Conservation (phyloP, 2,888 invertebrate genomes). For the Octonoba sinensis region DNA sequence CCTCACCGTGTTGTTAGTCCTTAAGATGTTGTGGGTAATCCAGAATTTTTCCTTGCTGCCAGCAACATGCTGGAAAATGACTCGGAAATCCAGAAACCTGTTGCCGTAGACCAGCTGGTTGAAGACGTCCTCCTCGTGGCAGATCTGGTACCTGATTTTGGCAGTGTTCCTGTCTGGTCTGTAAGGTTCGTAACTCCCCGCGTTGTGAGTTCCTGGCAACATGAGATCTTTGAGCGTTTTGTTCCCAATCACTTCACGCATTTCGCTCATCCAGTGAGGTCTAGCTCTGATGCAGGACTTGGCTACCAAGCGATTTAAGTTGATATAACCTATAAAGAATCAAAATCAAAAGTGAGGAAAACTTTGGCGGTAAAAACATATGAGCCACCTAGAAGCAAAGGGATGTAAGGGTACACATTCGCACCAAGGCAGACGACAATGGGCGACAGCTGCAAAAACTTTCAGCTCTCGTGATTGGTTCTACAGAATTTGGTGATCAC, state of each 20-base stretch:
- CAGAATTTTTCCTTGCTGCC: conserved; percentile 66
- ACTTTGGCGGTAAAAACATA: too few relatives aligned
- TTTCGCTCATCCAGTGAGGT: conserved; percentile 60
- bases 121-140: conserved; percentile 86
- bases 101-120: conserved; percentile 87
- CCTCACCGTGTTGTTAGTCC: conserved; percentile 65
- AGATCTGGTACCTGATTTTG: conserved; percentile 69
- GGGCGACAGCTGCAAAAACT: too few relatives aligned
- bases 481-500: too few relatives aligned
- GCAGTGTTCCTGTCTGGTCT: conserved; percentile 70
- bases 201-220: conserved; percentile 81
- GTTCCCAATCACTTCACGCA: conserved; percentile 71
- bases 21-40: conserved; percentile 67
- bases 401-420: too few relatives aligned
- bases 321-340: conserved; percentile 41
- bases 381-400: too few relatives aligned
- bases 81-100: conserved; percentile 71
- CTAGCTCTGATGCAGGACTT: conserved; percentile 62
- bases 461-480: too few relatives aligned
- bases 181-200: conserved; percentile 76
- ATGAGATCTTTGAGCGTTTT: conserved; percentile 77
- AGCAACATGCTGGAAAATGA: conserved; percentile 61
- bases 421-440: too few relatives aligned
- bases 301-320: conserved; percentile 42
- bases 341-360: not conserved